Evolutionary conservation across 2,113 vertebrate species (phyloP), one percentile per base, ranked within the genome.

Genomic region (Oceanodroma tethys): DNA sequence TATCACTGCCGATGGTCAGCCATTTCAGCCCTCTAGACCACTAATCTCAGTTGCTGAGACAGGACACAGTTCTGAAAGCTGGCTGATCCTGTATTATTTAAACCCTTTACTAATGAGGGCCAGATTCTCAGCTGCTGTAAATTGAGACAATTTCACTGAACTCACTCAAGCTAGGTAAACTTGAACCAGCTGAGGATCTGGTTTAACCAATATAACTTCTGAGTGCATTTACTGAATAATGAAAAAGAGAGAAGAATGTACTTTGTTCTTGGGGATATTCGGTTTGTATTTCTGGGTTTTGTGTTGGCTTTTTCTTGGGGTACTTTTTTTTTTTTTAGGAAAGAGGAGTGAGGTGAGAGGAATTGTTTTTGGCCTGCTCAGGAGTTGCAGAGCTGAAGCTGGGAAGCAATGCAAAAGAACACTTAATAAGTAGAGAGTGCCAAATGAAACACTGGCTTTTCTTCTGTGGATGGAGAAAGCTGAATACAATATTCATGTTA

Each of bases 401-500:
- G 85, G 81, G 82, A 97, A 91, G 88, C 67, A 88, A 63, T 66
- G 85, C 81, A 88, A 92, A 93, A 94, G n/a, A 94, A 56, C 74
- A 93, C 74, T 96, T 88, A 97, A 88, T 91, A 97, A 93, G 87
- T 16, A 70, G 56, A 59, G 58, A 68, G 70, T 84, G 83, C 96
- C 95, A 97, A 96, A 95, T 81, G 78, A 95, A 97, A 94, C 85
- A 79, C 56, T 81, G n/a, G 1, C 40, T 81, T 90, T 86, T 75
- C 43, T 94, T 66, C 83, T 73, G n/a, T 89, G 81, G 45, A 63
- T 88, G 80, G 78, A 92, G 86, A 93, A 95, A 92, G 74, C 67
- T 80, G 81, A 96, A 92, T 93, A 66, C 91, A 93, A 90, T 93
- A 95, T 96, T 95, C 81, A 80, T 4, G 53, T 96, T 95, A 93